These are phyloP conservation scores for Ophiodon elongatus DNA, from an alignment of 2,113 vertebrate species.

Conservation along the genomic window DNA sequence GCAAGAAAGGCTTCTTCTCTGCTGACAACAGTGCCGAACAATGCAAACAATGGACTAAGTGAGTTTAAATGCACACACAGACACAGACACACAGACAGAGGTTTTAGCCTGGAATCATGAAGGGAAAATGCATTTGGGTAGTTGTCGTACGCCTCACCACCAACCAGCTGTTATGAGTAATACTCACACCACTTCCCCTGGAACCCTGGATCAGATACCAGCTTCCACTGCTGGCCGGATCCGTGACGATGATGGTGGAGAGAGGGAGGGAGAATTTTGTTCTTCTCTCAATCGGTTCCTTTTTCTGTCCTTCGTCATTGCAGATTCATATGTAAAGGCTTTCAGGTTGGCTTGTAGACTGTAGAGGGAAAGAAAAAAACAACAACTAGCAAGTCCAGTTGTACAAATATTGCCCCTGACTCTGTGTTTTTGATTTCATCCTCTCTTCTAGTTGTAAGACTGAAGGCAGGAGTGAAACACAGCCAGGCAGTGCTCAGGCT, in stretches of 20 bases:
- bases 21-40: conserved; percentile 75
- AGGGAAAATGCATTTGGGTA: conserved; percentile 43
- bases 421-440: conserved; percentile 23
- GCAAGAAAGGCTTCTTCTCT: conserved; percentile 90
- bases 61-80: conserved; percentile 66
- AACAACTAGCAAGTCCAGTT: not conserved
- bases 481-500: conserved; percentile 67
- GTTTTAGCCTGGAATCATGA: conserved; percentile 11
- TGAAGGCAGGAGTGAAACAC: conserved; percentile 73
- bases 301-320: conserved; percentile 14
- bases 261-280: not conserved
- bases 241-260: conserved; percentile 13
- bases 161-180: conserved; percentile 63
- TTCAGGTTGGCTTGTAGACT: not conserved
- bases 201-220: conserved; percentile 49
- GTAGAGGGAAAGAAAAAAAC: conserved; percentile 4
- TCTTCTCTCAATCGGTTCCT: conserved; percentile 23
- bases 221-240: conserved; percentile 39
- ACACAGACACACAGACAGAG: not conserved
- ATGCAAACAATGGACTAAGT: conserved; percentile 94
- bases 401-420: conserved; percentile 3
- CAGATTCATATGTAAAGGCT: not conserved
- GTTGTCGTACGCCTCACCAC: conserved; percentile 13
- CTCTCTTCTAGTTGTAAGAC: conserved; percentile 80
- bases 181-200: conserved; percentile 61